Evolutionary conservation across 2,888 invertebrate species (phyloP), one percentile per base, ranked within the genome.

Genomic region (Rhagophthalmus giganteus): DNA sequence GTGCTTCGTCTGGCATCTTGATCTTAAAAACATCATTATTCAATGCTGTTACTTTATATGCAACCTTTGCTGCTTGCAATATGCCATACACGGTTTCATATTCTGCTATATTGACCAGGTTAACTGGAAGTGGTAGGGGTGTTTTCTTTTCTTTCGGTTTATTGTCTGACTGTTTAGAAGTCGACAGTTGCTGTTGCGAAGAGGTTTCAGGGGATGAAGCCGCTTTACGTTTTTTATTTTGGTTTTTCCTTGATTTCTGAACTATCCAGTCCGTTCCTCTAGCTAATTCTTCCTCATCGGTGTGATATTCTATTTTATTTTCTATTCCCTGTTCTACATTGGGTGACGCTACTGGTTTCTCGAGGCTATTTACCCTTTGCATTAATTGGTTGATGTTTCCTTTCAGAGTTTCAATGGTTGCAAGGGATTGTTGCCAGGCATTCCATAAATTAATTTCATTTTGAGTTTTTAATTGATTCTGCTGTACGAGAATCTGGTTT

Each of bases 21-120:
- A 38, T 38, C 26, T 45, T 45, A 9, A 45, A 45, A 9, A 45
- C 45, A 34, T 45, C 26, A 20, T 46, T 38, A 46, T 46, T 46
- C 46, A 46, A 16, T 10, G 37, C 46, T 12, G 47, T 33, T 46
- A 39, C 47, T 32, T 38, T 47, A 25, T 39, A 39, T 2, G 2
- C 14, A 39, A 39, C 26, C 7, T n/a, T 26, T 14, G 39, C 27
- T 47, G 15, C 25, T 39, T 47, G 39, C 12, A 47, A 24, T 27
- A 47, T n/a, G 4, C 33, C 12, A 32, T 47, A 39, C 16, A 47
- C 39, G 5, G 31, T 31, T 39, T 31, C 31, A 15, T 31, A 47
- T 26, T 38, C 25, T 47, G 31, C 26, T 9, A 47, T 10, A 13
- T 39, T 47, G 1, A 47, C 47, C 39, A 47, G 5, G 9, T 39